These are phyloP conservation scores for Ptychodera flava DNA, from an alignment of 35 echinoderm and acorn worm species.

Conservation along the genomic window DNA sequence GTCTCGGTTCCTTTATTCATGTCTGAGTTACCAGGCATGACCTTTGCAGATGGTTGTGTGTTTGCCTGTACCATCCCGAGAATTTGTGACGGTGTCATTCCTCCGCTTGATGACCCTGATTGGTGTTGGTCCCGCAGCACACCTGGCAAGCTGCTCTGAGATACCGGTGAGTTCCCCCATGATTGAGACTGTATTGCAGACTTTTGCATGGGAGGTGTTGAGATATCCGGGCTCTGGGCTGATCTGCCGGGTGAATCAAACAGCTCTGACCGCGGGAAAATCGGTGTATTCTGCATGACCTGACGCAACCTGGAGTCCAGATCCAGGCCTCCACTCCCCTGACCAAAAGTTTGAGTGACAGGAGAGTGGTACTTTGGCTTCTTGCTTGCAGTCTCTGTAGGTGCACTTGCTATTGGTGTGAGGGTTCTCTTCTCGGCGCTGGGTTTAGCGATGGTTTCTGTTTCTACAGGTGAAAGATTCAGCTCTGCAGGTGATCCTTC, in stretches of 20 bases:
- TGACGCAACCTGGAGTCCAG: not conserved
- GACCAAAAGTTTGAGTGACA: not conserved
- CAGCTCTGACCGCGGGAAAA: not conserved
- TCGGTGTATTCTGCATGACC: not conserved
- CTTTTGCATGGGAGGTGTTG: not conserved
- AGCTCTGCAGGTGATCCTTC: slow-evolving; percentile 38
- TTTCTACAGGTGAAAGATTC: not conserved
- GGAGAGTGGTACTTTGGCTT: not conserved
- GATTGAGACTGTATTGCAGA: not conserved
- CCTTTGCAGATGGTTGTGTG: not conserved
- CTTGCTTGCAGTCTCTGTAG: too few relatives aligned
- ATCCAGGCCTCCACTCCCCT: not conserved
- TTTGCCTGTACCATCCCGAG: not conserved
- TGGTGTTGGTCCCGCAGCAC: too few relatives aligned
- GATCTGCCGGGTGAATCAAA: not conserved
- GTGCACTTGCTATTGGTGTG: too few relatives aligned
- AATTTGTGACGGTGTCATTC: not conserved
- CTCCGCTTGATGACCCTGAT: not conserved
- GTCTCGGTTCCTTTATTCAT: not conserved
- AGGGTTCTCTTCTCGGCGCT: too few relatives aligned
- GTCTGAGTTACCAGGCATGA: not conserved
- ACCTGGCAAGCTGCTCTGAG: not conserved
- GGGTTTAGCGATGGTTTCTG: too few relatives aligned
- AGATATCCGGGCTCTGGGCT: not conserved
- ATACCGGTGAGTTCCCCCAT: not conserved